phyloP scores from a whole-genome alignment of 2,888 invertebrate genomes.

The Tetranychus piercei region DNA sequence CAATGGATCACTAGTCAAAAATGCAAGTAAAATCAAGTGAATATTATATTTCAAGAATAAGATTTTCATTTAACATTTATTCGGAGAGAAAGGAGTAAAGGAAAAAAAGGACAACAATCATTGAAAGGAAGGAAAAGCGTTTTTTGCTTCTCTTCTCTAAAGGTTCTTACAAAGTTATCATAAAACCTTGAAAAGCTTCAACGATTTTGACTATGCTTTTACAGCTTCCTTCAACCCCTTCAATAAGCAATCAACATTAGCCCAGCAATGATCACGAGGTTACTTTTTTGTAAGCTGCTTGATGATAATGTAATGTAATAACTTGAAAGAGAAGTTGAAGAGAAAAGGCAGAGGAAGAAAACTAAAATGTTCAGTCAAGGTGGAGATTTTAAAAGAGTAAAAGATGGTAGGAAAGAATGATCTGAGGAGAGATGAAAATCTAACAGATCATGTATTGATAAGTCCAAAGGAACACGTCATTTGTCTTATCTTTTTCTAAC shows the following conservation, averaged over 20 bases:
- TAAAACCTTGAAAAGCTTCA: neutral
- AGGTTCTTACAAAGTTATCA: too few relatives aligned
- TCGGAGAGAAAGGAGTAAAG: too few relatives aligned
- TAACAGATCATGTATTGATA: neutral
- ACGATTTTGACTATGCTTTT: neutral
- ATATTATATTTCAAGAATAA: too few relatives aligned
- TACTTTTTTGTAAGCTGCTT: neutral
- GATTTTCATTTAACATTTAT: too few relatives aligned
- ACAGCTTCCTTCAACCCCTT: neutral
- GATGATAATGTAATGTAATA: too few relatives aligned
- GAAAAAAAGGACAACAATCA: too few relatives aligned
- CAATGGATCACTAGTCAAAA: too few relatives aligned
- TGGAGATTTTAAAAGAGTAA: neutral
- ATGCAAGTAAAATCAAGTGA: too few relatives aligned
- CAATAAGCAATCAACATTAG: neutral
- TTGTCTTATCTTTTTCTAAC: neutral
- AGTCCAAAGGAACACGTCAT: neutral
- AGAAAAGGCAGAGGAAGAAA: too few relatives aligned
- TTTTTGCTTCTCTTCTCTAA: neutral
- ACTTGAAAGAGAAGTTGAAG: too few relatives aligned
- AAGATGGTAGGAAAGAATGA: neutral
- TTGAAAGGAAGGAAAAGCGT: neutral
- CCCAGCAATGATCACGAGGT: neutral
- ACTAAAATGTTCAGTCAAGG: neutral
- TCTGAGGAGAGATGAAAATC: neutral